Conservation (phyloP, 2,113 vertebrate species). For the Oreotragus oreotragus region DNA sequence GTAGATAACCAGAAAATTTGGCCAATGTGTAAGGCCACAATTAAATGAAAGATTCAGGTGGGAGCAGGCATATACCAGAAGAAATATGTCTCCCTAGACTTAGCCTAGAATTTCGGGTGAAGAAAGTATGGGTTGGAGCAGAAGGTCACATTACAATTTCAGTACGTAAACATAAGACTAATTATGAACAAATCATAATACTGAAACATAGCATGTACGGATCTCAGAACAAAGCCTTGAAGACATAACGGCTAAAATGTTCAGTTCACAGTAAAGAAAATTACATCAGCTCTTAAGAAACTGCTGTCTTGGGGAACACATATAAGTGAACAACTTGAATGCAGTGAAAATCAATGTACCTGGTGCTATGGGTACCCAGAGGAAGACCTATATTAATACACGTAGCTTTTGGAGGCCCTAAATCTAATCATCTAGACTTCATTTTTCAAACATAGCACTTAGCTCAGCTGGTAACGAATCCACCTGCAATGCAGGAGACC, state of each 20-base stretch:
- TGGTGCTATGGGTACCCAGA: not conserved
- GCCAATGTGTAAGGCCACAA: not conserved
- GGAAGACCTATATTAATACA: not conserved
- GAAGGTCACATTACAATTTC: not conserved
- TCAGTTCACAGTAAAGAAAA: not conserved
- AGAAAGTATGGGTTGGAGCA: not conserved
- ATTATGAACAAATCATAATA: not conserved
- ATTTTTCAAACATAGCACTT: not conserved
- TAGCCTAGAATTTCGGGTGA: not conserved
- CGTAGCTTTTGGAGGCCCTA: not conserved
- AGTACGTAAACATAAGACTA: not conserved
- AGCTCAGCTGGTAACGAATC: not conserved
- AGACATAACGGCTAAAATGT: not conserved
- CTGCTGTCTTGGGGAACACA: not conserved
- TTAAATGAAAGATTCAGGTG: not conserved
- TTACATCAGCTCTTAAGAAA: not conserved
- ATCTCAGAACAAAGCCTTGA: not conserved
- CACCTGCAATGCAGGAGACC: not conserved
- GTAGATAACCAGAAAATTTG: not conserved
- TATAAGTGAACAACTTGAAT: not conserved
- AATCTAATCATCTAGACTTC: not conserved
- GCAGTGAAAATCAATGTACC: not conserved
- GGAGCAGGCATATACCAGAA: not conserved
- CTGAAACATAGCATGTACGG: not conserved
- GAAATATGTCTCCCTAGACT: not conserved